Conservation (phyloP, 2,113 vertebrate species). For the Chaetodon trifascialis region DNA sequence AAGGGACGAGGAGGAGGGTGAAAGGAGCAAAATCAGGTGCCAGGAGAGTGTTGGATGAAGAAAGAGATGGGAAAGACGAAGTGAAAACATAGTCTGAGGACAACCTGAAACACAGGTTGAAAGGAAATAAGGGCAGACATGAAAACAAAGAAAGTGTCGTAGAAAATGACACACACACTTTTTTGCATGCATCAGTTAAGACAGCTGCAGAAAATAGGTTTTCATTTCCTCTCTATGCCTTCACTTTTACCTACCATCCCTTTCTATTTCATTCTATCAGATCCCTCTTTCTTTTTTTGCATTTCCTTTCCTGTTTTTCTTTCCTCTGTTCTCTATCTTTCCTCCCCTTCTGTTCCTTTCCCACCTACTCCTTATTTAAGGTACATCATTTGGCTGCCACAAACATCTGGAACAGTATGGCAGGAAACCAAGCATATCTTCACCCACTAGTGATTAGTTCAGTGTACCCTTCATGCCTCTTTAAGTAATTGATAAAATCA, state of each 20-base stretch:
- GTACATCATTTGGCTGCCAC: not conserved
- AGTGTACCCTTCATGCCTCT: not conserved
- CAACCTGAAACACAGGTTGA: not conserved
- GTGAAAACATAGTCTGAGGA: not conserved
- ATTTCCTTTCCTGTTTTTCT: not conserved
- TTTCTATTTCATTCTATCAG: not conserved
- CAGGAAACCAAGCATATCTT: not conserved
- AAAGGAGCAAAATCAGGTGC: not conserved
- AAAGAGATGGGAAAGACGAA: too few relatives aligned
- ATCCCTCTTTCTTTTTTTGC: not conserved
- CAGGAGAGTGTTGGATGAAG: not conserved
- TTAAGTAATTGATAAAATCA: slow-evolving; percentile 26
- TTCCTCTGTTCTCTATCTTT: too few relatives aligned
- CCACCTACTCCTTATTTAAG: not conserved
- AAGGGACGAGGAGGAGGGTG: not conserved
- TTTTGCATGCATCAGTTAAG: not conserved
- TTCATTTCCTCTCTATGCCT: not conserved
- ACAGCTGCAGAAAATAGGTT: not conserved
- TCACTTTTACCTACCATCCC: too few relatives aligned
- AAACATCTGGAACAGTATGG: not conserved
- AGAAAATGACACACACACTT: not conserved
- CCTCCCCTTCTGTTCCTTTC: too few relatives aligned
- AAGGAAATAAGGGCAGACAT: not conserved
- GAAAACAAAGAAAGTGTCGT: slow-evolving; percentile 1
- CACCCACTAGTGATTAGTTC: slow-evolving; percentile 19